These are phyloP conservation scores for Teleiodes luculella DNA, from an alignment of 2,888 invertebrate genomes.

Conservation along the genomic window DNA sequence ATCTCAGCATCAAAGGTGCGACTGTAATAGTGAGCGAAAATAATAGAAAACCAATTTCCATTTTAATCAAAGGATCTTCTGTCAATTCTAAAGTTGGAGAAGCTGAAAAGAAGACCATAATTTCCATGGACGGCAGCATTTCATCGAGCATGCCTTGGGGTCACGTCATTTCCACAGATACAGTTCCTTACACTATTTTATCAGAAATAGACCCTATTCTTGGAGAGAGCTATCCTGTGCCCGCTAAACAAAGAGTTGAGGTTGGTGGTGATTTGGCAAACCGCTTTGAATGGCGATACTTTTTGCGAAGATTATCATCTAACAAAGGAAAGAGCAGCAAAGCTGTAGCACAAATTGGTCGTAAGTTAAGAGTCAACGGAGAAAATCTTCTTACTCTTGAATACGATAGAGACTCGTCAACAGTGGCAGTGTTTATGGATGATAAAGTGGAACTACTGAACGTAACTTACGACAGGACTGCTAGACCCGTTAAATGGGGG, in stretches of 20 bases:
- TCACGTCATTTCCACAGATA: constrained; percentile 92
- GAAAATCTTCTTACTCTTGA: constrained; percentile 94
- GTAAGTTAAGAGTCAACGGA: constrained; percentile 92
- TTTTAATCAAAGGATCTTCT: constrained; percentile 92
- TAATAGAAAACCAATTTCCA: constrained; percentile 88
- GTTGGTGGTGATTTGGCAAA: constrained; percentile 94
- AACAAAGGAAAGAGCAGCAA: constrained; percentile 81
- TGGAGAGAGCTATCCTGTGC: constrained; percentile 95
- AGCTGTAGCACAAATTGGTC: constrained; percentile 89
- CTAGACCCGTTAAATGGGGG: constrained; percentile 90
- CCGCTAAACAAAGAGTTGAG: constrained; percentile 93
- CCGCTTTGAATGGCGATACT: constrained; percentile 97
- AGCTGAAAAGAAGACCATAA: constrained; percentile 88
- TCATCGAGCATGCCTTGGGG: constrained; percentile 90
- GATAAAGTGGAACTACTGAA: constrained; percentile 91
- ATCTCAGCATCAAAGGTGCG: constrained; percentile 94
- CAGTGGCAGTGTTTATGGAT: constrained; percentile 92
- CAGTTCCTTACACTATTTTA: constrained; percentile 92
- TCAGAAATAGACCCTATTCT: constrained; percentile 92
- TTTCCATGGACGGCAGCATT: constrained; percentile 90
- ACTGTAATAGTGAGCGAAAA: constrained; percentile 91
- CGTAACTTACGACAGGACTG: constrained; percentile 91
- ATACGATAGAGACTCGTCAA: constrained; percentile 92
- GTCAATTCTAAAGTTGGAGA: constrained; percentile 90
- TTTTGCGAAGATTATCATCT: constrained; percentile 86